These are phyloP conservation scores for Phataginus tricuspis DNA, from an alignment of 2,797 vertebrate genomes.

Conservation along the genomic window DNA sequence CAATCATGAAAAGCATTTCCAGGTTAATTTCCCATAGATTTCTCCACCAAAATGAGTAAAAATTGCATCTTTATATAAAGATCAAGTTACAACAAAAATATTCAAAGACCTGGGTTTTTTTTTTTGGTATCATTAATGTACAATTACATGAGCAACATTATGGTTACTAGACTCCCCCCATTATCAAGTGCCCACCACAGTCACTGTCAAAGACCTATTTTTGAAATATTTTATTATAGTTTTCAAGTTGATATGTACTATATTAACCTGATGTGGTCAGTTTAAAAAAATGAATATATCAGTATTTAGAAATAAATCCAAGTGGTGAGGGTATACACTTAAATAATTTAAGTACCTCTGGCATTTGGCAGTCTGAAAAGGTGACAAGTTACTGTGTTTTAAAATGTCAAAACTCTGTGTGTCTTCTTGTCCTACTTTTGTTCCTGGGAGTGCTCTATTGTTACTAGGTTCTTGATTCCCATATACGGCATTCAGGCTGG, in stretches of 20 bases:
- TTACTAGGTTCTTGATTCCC: conserved; percentile 55
- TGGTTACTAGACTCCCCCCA: too few species aligned
- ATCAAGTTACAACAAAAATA: conserved; percentile 33
- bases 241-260: conserved; percentile 47
- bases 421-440: conserved; percentile 71
- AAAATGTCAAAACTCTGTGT: conserved; percentile 33
- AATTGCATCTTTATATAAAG: conserved; percentile 72
- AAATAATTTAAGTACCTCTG: conserved; percentile 46
- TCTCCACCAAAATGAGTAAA: conserved; percentile 73
- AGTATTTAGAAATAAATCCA: conserved; percentile 55
- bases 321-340: conserved; percentile 1
- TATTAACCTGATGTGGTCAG: conserved; percentile 25
- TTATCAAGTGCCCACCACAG: too few species aligned
- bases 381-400: conserved; percentile 19
- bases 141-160: too few species aligned
- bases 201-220: conserved; percentile 39
- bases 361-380: conserved; percentile 44
- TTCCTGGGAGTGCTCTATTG: conserved; percentile 67
- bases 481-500: conserved; percentile 41
- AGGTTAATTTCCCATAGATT: conserved; percentile 73
- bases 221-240: conserved; percentile 45
- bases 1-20: conserved; percentile 76
- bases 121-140: too few species aligned
- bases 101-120: conserved; percentile 47
- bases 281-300: conserved; percentile 47